phyloP scores from a whole-genome alignment of 2,888 invertebrate genomes.

The Temnothorax rugatulus region DNA sequence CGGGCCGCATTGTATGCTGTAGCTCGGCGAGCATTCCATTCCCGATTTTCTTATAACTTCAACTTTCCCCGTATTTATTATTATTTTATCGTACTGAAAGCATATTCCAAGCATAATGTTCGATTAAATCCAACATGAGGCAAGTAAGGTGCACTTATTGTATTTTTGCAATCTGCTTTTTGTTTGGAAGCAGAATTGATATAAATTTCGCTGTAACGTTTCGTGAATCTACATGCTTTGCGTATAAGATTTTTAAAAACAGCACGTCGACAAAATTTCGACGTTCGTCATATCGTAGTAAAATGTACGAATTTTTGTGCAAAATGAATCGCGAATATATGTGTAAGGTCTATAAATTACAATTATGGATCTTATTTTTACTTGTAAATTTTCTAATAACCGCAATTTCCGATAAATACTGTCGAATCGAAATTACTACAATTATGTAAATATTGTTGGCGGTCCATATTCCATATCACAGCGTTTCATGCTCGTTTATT shows the following conservation, averaged over 20 bases:
- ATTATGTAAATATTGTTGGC: conserved; percentile 77
- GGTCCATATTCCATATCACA: conserved; percentile 72
- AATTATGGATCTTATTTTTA: conserved; percentile 18
- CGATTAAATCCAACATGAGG: conserved; percentile 36
- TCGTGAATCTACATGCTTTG: not conserved
- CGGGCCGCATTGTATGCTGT: conserved; percentile 33
- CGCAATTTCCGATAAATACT: conserved; percentile 42
- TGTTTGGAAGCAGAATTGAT: not conserved
- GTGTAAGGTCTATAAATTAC: not conserved
- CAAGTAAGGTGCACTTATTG: not conserved
- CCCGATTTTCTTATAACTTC: conserved; percentile 41
- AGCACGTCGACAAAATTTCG: not conserved
- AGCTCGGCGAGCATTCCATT: conserved; percentile 30
- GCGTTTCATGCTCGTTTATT: conserved; percentile 75
- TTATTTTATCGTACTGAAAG: conserved; percentile 40
- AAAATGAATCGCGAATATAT: not conserved
- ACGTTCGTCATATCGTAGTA: not conserved
- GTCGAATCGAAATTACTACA: conserved; percentile 68
- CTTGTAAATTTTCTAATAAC: conserved; percentile 18
- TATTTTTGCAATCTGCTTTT: conserved; percentile 13
- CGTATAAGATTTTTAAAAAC: conserved; percentile 22
- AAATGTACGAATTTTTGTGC: not conserved
- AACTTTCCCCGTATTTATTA: conserved; percentile 44
- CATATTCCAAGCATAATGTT: conserved; percentile 33
- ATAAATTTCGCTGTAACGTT: conserved; percentile 18